Conservation (phyloP, 1,140 invertebrate species). For the Eurosta solidaginis region DNA sequence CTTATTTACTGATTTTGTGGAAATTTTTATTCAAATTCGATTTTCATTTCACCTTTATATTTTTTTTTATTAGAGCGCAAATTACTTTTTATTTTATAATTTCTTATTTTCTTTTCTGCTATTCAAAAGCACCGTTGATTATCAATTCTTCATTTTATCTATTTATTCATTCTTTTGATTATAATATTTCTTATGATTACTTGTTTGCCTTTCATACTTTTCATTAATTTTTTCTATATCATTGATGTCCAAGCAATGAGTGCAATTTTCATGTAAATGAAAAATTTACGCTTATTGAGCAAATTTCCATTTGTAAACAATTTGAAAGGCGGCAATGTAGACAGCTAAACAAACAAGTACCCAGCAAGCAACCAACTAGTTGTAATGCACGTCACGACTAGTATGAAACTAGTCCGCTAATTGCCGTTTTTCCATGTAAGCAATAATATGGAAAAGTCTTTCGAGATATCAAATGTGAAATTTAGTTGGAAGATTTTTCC, state of each 20-base stretch:
- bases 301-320: not conserved
- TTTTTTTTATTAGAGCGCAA: not conserved
- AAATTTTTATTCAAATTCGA: not conserved
- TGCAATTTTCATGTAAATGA: constrained; percentile 32
- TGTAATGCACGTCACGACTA: too few relatives aligned
- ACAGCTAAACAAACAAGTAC: too few relatives aligned
- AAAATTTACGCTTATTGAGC: constrained; percentile 34
- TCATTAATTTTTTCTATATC: not conserved
- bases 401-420: too few relatives aligned
- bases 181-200: not conserved
- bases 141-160: constrained; percentile 25
- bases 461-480: too few relatives aligned
- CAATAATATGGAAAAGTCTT: too few relatives aligned
- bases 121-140: not conserved
- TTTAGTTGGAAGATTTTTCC: too few relatives aligned
- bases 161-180: not conserved
- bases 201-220: not conserved
- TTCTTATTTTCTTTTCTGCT: not conserved
- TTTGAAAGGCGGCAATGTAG: not conserved
- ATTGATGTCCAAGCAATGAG: not conserved
- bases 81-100: not conserved
- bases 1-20: constrained; percentile 20
- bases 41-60: not conserved
- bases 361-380: too few relatives aligned
- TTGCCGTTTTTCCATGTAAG: too few relatives aligned